phyloP scores from a whole-genome alignment of 2,113 vertebrate genomes.

The Myanophis thanlyinensis region DNA sequence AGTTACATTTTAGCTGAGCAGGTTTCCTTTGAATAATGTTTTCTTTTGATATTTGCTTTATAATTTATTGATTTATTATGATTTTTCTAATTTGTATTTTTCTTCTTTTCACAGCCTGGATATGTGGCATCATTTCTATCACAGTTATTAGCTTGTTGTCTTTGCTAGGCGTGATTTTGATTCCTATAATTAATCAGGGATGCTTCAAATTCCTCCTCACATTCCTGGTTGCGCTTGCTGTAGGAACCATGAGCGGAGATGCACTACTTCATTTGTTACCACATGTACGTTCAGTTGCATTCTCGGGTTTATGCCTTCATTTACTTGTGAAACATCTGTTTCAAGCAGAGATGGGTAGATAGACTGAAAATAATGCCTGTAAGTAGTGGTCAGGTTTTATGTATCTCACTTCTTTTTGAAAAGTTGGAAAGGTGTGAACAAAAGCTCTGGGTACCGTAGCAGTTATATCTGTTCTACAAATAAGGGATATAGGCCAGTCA shows the following conservation, averaged over 20 bases:
- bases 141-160: constrained; percentile 98
- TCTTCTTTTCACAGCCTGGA: constrained; percentile 77
- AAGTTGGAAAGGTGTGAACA: neutral
- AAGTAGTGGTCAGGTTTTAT: neutral
- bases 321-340: neutral
- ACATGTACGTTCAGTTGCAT: constrained; percentile 78
- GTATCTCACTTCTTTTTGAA: neutral
- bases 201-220: constrained; percentile 99
- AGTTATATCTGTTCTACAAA: neutral
- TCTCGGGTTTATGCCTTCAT: neutral
- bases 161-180: constrained; percentile 91
- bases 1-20: neutral
- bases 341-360: neutral
- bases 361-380: neutral
- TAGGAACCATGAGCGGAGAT: constrained; percentile 97
- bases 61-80: constrained; percentile 33
- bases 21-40: constrained; percentile 26
- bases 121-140: constrained; percentile 95
- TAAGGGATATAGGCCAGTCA: neutral
- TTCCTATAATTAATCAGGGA: constrained; percentile 96
- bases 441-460: neutral
- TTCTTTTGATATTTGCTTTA: constrained; percentile 7
- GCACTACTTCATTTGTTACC: constrained; percentile 96
- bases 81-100: constrained; percentile 53
- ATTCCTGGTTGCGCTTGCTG: constrained; percentile 96